Evolutionary conservation across 1,140 invertebrate species (phyloP).

Genomic region (Ephestia elutella): DNA sequence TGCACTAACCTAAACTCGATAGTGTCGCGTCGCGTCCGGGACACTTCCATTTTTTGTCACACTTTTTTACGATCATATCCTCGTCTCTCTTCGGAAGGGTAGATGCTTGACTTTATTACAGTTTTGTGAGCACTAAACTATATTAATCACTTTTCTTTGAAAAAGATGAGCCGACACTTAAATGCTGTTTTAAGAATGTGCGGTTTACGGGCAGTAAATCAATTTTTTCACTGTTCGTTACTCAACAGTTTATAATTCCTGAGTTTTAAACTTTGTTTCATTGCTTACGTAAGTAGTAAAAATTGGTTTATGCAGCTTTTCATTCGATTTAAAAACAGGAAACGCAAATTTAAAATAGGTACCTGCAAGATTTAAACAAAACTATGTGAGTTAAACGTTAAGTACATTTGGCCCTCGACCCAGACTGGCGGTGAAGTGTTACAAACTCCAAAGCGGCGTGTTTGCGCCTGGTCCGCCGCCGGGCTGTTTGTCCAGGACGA

Average conservation of each 20-base stretch:
- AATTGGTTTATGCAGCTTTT: neutral
- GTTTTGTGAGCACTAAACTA: conserved; percentile 39
- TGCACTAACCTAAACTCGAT: neutral
- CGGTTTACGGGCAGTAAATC: neutral
- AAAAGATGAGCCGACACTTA: conserved; percentile 9
- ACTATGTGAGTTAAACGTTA: too few species aligned
- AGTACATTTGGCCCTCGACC: too few species aligned
- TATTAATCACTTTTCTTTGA: conserved; percentile 48
- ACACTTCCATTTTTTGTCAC: conserved; percentile 11
- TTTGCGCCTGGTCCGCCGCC: neutral
- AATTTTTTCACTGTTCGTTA: neutral
- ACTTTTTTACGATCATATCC: conserved; percentile 36
- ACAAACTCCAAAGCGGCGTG: neutral
- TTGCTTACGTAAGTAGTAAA: neutral
- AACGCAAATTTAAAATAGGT: neutral
- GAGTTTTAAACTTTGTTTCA: neutral
- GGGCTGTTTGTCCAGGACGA: conserved; percentile 41
- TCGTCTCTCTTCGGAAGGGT: conserved; percentile 39
- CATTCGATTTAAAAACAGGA: neutral
- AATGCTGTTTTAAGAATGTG: neutral
- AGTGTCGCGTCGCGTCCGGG: neutral
- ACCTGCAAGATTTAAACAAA: too few species aligned
- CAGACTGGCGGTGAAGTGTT: too few species aligned
- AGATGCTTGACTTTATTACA: conserved; percentile 24
- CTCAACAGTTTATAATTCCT: neutral